Evolutionary conservation across 2,797 vertebrate species (phyloP).

Genomic region (Eulemur coronatus): DNA sequence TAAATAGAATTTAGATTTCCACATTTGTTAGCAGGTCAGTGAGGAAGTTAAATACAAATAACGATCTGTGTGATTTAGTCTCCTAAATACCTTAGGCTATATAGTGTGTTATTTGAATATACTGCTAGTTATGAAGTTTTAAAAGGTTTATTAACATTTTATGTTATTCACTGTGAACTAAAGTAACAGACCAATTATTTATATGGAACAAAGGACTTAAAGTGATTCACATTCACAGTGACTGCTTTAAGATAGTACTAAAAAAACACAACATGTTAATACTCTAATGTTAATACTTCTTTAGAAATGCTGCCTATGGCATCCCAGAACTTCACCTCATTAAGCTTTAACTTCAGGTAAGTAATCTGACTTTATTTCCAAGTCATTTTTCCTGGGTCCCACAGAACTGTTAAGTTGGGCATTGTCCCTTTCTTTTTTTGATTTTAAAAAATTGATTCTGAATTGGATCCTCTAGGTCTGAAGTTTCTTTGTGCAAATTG

Average conservation of each 20-base stretch:
- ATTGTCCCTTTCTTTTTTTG: neutral
- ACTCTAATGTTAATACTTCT: neutral
- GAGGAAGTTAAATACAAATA: slow-evolving; percentile 66
- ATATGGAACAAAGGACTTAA: slow-evolving; percentile 55
- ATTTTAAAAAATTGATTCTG: neutral
- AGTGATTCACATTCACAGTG: slow-evolving; percentile 43
- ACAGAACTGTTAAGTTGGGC: neutral
- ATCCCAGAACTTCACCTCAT: neutral
- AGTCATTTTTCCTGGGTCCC: neutral
- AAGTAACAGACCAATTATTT: slow-evolving; percentile 70
- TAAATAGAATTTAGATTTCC: slow-evolving; percentile 14
- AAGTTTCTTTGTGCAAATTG: neutral
- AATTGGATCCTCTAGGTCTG: neutral
- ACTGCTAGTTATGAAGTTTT: slow-evolving; percentile 48
- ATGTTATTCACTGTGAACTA: slow-evolving; percentile 60
- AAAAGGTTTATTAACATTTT: slow-evolving; percentile 78
- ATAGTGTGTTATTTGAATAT: slow-evolving; percentile 67
- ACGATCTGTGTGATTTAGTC: slow-evolving; percentile 58
- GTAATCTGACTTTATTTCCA: neutral
- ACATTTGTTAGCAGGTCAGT: slow-evolving; percentile 46
- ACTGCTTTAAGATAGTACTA: slow-evolving; percentile 29
- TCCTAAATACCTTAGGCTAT: slow-evolving; percentile 38
- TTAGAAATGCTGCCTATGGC: neutral
- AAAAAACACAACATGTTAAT: neutral
- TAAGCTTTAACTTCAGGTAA: neutral